Conservation (phyloP, 2,113 vertebrate genomes). For the Poecile atricapillus region DNA sequence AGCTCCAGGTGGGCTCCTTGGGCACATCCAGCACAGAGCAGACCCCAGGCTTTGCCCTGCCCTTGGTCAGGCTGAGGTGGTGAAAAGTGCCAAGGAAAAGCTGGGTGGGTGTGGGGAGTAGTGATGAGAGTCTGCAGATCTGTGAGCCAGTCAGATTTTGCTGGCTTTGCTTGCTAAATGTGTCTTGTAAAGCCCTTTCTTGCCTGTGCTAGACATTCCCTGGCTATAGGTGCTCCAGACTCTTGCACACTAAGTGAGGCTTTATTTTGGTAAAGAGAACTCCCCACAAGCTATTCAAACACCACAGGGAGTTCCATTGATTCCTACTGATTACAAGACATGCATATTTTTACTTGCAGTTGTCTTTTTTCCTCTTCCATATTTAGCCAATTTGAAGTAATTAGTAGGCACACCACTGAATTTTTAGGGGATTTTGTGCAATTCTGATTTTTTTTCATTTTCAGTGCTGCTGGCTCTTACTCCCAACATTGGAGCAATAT, state of each 20-base stretch:
- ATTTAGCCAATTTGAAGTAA: not conserved
- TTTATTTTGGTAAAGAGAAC: not conserved
- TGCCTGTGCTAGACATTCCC: not conserved
- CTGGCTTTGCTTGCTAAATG: not conserved
- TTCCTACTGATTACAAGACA: not conserved
- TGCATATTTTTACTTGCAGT: not conserved
- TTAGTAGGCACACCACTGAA: not conserved
- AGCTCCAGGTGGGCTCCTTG: fast-evolving
- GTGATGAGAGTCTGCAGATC: not conserved
- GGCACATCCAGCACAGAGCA: fast-evolving
- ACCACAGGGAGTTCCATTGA: not conserved
- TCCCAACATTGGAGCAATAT: not conserved
- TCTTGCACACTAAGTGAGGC: not conserved
- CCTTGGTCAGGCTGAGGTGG: not conserved
- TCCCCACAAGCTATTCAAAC: not conserved
- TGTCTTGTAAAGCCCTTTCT: not conserved
- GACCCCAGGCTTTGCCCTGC: not conserved
- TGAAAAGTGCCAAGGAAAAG: not conserved
- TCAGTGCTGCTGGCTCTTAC: not conserved
- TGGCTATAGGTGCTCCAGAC: not conserved
- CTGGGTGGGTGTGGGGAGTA: not conserved
- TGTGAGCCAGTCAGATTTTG: not conserved
- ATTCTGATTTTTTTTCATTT: not conserved
- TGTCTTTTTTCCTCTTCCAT: not conserved
- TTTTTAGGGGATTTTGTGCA: not conserved